Base-by-base conservation (phyloP, 1,140 invertebrate genomes). In the Oedothorax gibbosus region DNA sequence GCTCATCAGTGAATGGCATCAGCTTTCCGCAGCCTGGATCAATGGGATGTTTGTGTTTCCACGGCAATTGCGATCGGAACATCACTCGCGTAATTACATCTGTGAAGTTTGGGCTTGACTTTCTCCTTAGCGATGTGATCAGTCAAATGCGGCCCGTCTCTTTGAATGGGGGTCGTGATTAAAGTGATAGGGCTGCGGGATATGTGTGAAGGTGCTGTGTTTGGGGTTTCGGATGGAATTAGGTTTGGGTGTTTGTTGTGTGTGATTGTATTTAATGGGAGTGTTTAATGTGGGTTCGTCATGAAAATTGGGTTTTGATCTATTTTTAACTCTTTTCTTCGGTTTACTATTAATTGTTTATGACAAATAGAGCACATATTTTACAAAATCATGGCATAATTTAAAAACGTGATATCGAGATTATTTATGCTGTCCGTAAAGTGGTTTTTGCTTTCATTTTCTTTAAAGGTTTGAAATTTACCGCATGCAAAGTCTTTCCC, bases 41-140 rank as follows among this genome's bases (percentile, higher is more conserved):
- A 68, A 79, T 68, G 51, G 64, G 9, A 21, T 79, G 77, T 79
- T 79, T 66, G 77, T 68, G 77, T 68, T 79, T 68, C 77, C 77
- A 62, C 4, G 50, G 49, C n/a, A 51, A 54, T 79, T 53, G n/a
- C 57, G n/a, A 64, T 65, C 49, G 12, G 75, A 18, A 10, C n/a
- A 53, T 20, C 53, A 64, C 75, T 50, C 15, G 49, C 60, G 53
- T 77, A 77, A 77, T 77, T 77, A 65, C 60, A 64, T 64, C 53
- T 21, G 35, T 35, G 49, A 50, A 65, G 75, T 49, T 57, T 54
- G 53, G 60, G 54, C 50, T 64, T 77, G 75, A 62, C 75, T 75
- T 75, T 75, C 56, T 35, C 56, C 18, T 60, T n/a, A 35, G 18
- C 62, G 75, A 64, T 64, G 65, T 62, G 53, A 75, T 75, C 72